phyloP scores from a whole-genome alignment of 2,113 vertebrate species.

The Ciconia boyciana region DNA sequence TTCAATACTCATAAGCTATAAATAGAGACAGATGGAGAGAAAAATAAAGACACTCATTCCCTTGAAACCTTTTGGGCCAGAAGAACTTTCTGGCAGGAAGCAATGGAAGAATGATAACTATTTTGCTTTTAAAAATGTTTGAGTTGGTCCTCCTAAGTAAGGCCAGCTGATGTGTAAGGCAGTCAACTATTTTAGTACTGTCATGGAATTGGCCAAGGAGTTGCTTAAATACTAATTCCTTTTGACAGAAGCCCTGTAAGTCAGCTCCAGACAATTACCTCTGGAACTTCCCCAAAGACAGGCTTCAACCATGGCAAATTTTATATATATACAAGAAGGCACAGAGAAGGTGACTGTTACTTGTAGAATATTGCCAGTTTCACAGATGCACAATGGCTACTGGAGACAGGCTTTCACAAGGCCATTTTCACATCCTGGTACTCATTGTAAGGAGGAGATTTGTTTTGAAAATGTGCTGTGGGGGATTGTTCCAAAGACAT shows the following conservation, averaged over 20 bases:
- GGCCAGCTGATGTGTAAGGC: background rate
- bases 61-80: background rate
- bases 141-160: background rate
- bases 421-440: background rate
- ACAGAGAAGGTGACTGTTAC: background rate
- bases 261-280: background rate
- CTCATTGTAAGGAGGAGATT: background rate
- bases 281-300: background rate
- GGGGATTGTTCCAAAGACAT: background rate
- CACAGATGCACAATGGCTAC: background rate
- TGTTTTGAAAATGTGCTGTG: background rate
- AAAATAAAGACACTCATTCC: background rate
- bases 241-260: slow-evolving; percentile 30
- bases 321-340: background rate
- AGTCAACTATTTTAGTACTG: slow-evolving; percentile 23
- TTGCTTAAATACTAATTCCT: slow-evolving; percentile 28
- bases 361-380: background rate
- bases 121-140: slow-evolving; percentile 4
- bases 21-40: background rate
- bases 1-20: background rate
- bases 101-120: background rate
- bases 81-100: background rate
- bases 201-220: background rate
- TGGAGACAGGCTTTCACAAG: background rate
- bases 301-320: background rate